Conservation (phyloP, 2,113 vertebrate species). For the Ceuthmochares aereus region DNA sequence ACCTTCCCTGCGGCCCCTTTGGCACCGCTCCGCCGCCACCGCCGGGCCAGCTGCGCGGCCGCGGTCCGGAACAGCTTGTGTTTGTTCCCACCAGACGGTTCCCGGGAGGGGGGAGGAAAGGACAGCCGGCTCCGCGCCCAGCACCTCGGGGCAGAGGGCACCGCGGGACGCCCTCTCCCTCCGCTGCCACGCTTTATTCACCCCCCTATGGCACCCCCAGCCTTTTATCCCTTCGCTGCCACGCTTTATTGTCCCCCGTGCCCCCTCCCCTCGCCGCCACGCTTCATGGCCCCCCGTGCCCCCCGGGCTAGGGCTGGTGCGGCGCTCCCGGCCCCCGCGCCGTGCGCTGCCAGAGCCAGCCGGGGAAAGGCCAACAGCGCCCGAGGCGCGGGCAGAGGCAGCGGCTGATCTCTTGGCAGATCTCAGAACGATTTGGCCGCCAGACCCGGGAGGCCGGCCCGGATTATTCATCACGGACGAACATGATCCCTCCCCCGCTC, state of each 20-base stretch:
- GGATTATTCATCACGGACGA: constrained; percentile 26
- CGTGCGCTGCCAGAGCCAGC: background rate
- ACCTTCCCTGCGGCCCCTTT: constrained; percentile 33
- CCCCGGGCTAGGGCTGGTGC: background rate
- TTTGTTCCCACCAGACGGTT: constrained; percentile 18
- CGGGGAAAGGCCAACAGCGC: constrained; percentile 31
- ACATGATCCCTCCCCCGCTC: background rate
- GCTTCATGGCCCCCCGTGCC: too few species aligned
- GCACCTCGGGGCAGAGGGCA: background rate
- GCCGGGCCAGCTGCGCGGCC: constrained; percentile 33
- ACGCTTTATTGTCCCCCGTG: too few species aligned
- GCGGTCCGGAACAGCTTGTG: constrained; percentile 25
- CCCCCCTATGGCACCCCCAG: too few species aligned
- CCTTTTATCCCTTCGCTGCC: too few species aligned
- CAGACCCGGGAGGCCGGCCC: constrained; percentile 1
- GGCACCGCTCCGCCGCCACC: constrained; percentile 30
- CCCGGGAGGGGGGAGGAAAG: background rate
- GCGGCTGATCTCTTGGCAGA: constrained; percentile 20
- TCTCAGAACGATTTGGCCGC: background rate
- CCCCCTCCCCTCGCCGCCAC: too few species aligned
- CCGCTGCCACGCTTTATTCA: background rate
- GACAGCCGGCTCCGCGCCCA: background rate
- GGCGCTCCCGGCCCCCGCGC: background rate
- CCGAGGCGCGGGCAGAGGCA: constrained; percentile 34
- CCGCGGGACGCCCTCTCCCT: background rate